These are phyloP conservation scores for Tetragnatha montana DNA, from an alignment of 2,888 invertebrate species.

Conservation along the genomic window DNA sequence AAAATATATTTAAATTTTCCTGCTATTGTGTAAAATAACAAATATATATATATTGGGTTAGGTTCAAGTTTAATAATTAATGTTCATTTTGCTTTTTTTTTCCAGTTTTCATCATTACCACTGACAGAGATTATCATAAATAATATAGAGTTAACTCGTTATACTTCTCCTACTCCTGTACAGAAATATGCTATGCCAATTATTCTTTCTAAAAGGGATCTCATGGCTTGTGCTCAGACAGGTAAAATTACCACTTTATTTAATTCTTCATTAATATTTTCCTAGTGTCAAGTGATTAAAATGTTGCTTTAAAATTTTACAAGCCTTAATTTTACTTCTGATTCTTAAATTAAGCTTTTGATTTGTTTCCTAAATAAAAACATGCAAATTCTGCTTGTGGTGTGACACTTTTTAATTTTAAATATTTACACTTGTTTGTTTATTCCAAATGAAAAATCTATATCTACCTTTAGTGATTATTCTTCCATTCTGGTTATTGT, in stretches of 20 bases:
- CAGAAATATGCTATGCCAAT: conserved; percentile 99
- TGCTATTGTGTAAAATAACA: too few species aligned
- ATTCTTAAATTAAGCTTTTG: background rate
- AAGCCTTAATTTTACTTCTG: background rate
- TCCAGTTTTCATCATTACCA: conserved; percentile 86
- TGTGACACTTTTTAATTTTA: background rate
- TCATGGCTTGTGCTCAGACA: conserved; percentile 88
- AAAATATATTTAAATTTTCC: too few species aligned
- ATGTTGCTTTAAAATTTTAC: background rate
- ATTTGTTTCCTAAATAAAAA: background rate
- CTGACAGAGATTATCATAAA: conserved; percentile 95
- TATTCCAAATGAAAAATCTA: too few species aligned
- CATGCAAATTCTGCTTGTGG: background rate
- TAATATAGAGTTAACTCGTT: conserved; percentile 90
- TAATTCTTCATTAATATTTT: background rate
- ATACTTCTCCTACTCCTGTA: conserved; percentile 95
- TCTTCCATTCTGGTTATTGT: too few species aligned
- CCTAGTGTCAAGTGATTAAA: background rate
- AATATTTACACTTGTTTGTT: too few species aligned
- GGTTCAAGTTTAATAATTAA: too few species aligned
- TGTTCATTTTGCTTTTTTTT: conserved; percentile 3
- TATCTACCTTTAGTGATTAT: too few species aligned
- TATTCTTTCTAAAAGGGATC: conserved; percentile 91
- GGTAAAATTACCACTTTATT: conserved; percentile 76
- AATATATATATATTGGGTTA: too few species aligned